Evolutionary conservation across 2,888 invertebrate genomes (phyloP).

Genomic region (Drosophila putrida): DNA sequence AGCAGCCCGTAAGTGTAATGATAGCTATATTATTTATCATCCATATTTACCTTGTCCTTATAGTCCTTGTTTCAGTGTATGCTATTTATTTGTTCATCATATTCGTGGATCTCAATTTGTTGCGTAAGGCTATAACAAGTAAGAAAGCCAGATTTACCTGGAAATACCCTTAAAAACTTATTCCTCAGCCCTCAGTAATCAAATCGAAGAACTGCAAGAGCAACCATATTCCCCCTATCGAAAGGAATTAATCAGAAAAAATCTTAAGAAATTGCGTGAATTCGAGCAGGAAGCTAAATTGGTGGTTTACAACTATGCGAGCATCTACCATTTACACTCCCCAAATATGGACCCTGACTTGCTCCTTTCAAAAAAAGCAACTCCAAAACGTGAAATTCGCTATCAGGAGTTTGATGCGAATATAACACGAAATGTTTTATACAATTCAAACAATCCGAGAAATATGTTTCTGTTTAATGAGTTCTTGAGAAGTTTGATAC

Average conservation of each 20-base stretch:
- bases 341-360: not conserved
- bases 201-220: not conserved
- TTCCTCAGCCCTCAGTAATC: not conserved
- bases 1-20: slow-evolving; percentile 11
- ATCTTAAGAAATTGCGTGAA: not conserved
- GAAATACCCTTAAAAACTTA: not conserved
- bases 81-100: slow-evolving; percentile 35
- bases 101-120: slow-evolving; percentile 41
- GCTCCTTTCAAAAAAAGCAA: not conserved
- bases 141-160: not conserved
- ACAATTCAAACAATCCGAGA: slow-evolving; percentile 44
- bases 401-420: slow-evolving; percentile 11
- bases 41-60: not conserved
- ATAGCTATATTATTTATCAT: too few relatives aligned
- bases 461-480: slow-evolving; percentile 56
- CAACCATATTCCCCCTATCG: not conserved
- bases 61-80: slow-evolving; percentile 38
- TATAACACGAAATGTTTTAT: slow-evolving; percentile 24
- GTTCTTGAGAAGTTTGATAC: slow-evolving; percentile 54
- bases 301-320: not conserved
- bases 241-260: not conserved
- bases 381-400: not conserved
- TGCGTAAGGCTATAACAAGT: slow-evolving; percentile 36
- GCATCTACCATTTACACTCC: not conserved
- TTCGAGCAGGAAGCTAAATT: slow-evolving; percentile 3